Conservation (phyloP, 2,113 vertebrate species). For the Australoheros scitulus region DNA sequence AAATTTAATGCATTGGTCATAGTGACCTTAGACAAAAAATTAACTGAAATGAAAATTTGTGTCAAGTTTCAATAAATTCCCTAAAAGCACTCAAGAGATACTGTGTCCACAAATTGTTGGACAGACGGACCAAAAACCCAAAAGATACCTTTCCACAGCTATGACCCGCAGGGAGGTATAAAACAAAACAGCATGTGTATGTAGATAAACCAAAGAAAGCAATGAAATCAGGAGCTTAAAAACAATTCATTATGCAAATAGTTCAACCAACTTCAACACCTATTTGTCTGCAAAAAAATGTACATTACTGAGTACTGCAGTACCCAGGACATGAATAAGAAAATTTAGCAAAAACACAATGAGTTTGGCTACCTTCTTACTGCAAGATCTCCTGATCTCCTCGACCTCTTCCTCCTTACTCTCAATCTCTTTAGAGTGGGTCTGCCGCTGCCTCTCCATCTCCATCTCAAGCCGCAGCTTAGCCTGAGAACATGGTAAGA, state of each 20-base stretch:
- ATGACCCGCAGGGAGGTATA: too few relatives aligned
- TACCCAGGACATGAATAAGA: neutral
- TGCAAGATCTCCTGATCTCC: constrained; percentile 92
- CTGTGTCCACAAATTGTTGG: neutral
- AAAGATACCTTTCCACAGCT: neutral
- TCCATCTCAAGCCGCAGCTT: constrained; percentile 99
- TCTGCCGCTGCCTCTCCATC: constrained; percentile 93
- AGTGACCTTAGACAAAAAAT: neutral
- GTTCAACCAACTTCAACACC: neutral
- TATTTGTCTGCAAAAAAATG: neutral
- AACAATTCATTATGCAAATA: neutral
- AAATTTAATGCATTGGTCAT: neutral
- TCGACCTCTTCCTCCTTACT: constrained; percentile 96
- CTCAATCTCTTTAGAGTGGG: constrained; percentile 93
- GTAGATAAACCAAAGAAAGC: neutral
- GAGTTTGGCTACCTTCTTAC: constrained; percentile 89
- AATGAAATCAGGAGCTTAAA: neutral
- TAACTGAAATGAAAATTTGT: neutral
- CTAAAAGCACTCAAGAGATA: neutral
- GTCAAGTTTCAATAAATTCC: neutral
- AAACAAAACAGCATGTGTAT: neutral
- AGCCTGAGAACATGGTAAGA: constrained; percentile 77
- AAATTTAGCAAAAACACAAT: neutral
- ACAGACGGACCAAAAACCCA: neutral
- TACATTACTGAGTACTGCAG: neutral